These are phyloP conservation scores for Caenorhabditis briggsae DNA, from an alignment of 1,140 invertebrate species.

Conservation along the genomic window DNA sequence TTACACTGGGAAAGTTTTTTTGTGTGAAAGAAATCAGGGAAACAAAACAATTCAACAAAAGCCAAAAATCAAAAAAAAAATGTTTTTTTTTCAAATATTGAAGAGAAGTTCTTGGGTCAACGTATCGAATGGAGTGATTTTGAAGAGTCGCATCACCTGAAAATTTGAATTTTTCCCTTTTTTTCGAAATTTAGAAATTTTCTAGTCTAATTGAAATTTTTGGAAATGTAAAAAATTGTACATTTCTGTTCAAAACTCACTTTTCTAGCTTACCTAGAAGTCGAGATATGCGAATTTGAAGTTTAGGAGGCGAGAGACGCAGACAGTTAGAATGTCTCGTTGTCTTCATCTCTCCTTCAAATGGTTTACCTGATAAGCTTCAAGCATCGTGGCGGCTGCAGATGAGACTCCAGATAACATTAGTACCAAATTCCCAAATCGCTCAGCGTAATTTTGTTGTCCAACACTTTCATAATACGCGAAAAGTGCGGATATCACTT, in stretches of 20 bases:
- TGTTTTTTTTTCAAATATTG: slow-evolving; percentile 6
- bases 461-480: slow-evolving; percentile 71
- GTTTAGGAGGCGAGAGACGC: too few species aligned
- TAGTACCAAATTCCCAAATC: slow-evolving; percentile 76
- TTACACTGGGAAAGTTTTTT: too few species aligned
- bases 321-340: too few species aligned
- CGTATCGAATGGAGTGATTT: slow-evolving; percentile 75
- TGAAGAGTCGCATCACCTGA: slow-evolving; percentile 77
- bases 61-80: neutral
- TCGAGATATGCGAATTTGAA: too few species aligned
- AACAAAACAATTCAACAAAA: neutral
- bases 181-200: too few species aligned
- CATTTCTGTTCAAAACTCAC: too few species aligned
- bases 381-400: slow-evolving; percentile 75
- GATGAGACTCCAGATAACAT: slow-evolving; percentile 76
- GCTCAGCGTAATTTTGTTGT: slow-evolving; percentile 72
- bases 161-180: too few species aligned
- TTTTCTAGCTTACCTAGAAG: too few species aligned
- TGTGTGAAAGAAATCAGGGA: neutral
- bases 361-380: slow-evolving; percentile 75
- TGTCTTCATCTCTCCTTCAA: slow-evolving; percentile 54
- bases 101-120: slow-evolving; percentile 76
- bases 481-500: slow-evolving; percentile 72
- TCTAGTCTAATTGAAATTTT: too few species aligned
- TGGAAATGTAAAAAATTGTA: too few species aligned